These are phyloP conservation scores for Puntigrus tetrazona DNA, from an alignment of 2,113 vertebrate genomes.

Conservation along the genomic window DNA sequence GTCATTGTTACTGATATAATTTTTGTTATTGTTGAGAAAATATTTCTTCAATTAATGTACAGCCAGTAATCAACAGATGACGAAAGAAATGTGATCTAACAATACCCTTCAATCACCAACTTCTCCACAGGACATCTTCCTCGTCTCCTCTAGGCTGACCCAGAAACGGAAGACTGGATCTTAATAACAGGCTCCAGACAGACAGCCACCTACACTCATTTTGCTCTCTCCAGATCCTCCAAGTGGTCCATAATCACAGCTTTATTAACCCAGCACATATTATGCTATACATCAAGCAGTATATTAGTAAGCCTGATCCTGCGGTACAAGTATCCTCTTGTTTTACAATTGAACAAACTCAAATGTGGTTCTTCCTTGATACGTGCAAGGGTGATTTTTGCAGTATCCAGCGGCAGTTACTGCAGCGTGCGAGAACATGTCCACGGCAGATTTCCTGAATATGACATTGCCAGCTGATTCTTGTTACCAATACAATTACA, in stretches of 20 bases:
- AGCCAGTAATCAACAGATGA: background rate
- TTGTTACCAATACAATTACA: conserved; percentile 58
- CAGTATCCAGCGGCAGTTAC: conserved; percentile 71
- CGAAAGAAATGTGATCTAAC: background rate
- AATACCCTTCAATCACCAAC: background rate
- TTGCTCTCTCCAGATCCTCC: conserved; percentile 54
- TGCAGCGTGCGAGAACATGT: conserved; percentile 68
- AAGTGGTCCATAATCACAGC: conserved; percentile 65
- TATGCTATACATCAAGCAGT: conserved; percentile 58
- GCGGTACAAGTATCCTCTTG: conserved; percentile 67
- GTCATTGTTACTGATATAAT: background rate
- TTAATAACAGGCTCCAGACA: conserved; percentile 67
- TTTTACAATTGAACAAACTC: conserved; percentile 59
- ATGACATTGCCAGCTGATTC: conserved; percentile 57
- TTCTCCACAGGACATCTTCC: conserved; percentile 31
- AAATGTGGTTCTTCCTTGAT: conserved; percentile 60
- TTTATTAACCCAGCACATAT: conserved; percentile 57
- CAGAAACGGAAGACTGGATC: conserved; percentile 23
- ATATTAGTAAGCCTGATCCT: conserved; percentile 62
- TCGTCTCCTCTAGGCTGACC: conserved; percentile 9
- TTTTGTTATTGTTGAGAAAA: background rate
- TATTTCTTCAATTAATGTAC: background rate
- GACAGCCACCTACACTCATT: conserved; percentile 49
- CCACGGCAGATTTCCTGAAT: conserved; percentile 39
- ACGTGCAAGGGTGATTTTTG: conserved; percentile 40